Evolutionary conservation across 2,888 invertebrate species (phyloP).

Genomic region (Hirudinaria manillensis): DNA sequence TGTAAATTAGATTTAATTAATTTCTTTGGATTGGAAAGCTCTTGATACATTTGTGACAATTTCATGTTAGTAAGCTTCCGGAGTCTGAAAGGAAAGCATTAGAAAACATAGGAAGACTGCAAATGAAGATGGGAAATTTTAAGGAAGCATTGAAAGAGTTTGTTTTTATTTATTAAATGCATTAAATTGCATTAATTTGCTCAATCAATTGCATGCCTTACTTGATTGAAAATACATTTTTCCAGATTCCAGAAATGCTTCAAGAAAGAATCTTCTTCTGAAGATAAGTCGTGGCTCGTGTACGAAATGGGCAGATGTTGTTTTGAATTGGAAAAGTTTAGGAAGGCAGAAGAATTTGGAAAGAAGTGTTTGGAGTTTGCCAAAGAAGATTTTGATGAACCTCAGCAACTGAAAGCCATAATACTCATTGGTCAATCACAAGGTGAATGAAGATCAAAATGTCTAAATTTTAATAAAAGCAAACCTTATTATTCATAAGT

Average conservation of each 20-base stretch:
- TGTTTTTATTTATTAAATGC: conserved; percentile 39
- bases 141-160: conserved; percentile 54
- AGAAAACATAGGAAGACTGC: conserved; percentile 54
- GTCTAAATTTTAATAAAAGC: not conserved
- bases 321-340: conserved; percentile 47
- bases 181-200: not conserved
- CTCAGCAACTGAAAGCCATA: conserved; percentile 52
- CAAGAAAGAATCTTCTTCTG: conserved; percentile 32
- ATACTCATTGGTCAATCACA: conserved; percentile 51
- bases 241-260: not conserved
- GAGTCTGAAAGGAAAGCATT: conserved; percentile 53
- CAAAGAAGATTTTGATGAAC: conserved; percentile 47
- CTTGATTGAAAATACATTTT: not conserved
- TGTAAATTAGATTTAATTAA: too few species aligned
- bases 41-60: too few species aligned
- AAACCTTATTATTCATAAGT: not conserved
- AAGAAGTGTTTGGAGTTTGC: conserved; percentile 49
- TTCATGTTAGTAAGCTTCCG: conserved; percentile 43
- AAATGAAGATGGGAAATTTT: conserved; percentile 53
- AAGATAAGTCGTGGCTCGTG: conserved; percentile 55
- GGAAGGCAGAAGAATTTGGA: conserved; percentile 49
- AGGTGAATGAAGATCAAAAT: conserved; percentile 37
- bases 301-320: conserved; percentile 57
- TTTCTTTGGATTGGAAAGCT: not conserved
- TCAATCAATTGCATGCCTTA: not conserved